Base-by-base conservation (phyloP, 2,113 vertebrate genomes). In the Heteronetta atricapilla region DNA sequence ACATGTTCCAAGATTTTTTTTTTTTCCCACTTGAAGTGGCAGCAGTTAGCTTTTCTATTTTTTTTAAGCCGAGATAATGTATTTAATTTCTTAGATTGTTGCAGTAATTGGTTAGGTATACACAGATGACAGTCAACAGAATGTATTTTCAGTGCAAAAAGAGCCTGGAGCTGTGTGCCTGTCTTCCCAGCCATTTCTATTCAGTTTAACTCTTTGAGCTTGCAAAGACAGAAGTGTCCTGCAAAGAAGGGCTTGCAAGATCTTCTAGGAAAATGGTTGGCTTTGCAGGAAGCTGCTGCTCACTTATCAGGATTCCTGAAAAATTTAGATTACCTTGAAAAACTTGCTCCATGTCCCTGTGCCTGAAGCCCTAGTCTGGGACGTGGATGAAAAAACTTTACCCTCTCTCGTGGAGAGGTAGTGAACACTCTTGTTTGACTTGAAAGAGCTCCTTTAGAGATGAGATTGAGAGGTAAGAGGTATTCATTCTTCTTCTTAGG, bases 1-100 rank as follows among this genome's bases (percentile, higher is more conserved):
- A 90, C 84, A 52, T 90, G 34, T 94, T 88, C 66, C 56, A 88
- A 60, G 5, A 33, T 82, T 90, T 69, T 72, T 89, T 26, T 82
- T 80, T 66, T 86, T 72, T 22, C 13, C 2, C 23, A 73, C 42
- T 58, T 68, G 72, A 86, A 75, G 48, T 70, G 29, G 16, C 76
- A 92, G 74, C 74, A 95, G 42, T 53, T 93, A 58, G n/a, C 11
- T 70, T 73, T 74, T 56, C n/a, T 81, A 40, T 58, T 15, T 26
- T 42, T 90, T 33, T 80, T 78, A 50, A 88, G 26, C 40, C 19
- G 72, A 79, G 69, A 64, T 48, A 91, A 68, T 64, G 19, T 42
- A 75, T 79, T 95, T 94, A 44, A 69, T 84, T 82, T 59, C 38
- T 75, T 78, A 81, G 33, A 7, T 58, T 76, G 62, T 58, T 73